phyloP scores from a whole-genome alignment of 2,797 vertebrate genomes.

The Leptoclinus maculatus region DNA sequence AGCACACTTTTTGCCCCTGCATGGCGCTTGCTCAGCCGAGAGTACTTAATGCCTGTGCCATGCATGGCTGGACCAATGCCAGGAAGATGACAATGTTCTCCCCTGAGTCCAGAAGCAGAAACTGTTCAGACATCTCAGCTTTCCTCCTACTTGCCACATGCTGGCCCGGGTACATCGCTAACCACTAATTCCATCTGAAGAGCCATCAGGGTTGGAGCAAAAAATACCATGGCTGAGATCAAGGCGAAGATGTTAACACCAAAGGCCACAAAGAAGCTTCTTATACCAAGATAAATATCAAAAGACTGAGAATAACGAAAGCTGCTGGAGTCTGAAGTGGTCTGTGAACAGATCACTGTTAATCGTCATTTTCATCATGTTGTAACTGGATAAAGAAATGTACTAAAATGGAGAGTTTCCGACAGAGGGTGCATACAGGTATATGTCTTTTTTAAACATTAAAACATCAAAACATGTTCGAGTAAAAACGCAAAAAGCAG shows the following conservation, averaged over 20 bases:
- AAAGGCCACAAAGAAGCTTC: not conserved
- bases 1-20: constrained; percentile 48
- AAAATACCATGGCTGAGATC: constrained; percentile 15
- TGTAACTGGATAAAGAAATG: not conserved
- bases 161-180: constrained; percentile 35
- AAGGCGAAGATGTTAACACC: constrained; percentile 8
- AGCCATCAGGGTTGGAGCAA: constrained; percentile 16
- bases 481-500: not conserved
- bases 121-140: constrained; percentile 68
- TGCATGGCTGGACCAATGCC: constrained; percentile 69
- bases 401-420: not conserved
- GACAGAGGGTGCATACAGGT: not conserved
- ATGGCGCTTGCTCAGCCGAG: constrained; percentile 53
- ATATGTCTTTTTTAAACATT: not conserved
- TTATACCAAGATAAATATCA: constrained; percentile 2
- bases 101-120: constrained; percentile 53
- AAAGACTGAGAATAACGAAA: constrained; percentile 12
- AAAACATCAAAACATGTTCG: not conserved
- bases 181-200: constrained; percentile 38
- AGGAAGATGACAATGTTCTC: constrained; percentile 70
- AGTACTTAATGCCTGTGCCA: constrained; percentile 66
- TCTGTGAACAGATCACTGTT: not conserved
- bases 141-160: constrained; percentile 48
- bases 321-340: not conserved
- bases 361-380: not conserved